Conservation (phyloP, 2,888 invertebrate species). For the Hirtodrosophila alboralis region DNA sequence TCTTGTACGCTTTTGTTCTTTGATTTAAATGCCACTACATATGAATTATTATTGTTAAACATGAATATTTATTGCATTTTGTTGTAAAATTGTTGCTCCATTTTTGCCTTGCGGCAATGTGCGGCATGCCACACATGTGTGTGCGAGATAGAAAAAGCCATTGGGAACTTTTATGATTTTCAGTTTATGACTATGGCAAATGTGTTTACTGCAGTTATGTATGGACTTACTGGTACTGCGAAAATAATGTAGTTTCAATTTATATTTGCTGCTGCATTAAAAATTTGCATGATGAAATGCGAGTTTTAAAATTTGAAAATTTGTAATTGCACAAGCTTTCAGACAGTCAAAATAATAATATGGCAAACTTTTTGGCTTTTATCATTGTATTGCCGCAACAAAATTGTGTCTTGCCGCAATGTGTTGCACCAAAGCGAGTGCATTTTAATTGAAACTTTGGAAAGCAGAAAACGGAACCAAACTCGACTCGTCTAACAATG, state of each 20-base stretch:
- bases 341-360: slow-evolving; percentile 23
- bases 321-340: slow-evolving; percentile 19
- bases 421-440: slow-evolving; percentile 28
- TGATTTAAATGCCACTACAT: slow-evolving; percentile 69
- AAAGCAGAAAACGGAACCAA: slow-evolving; percentile 9
- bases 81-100: slow-evolving; percentile 36
- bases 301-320: slow-evolving; percentile 4
- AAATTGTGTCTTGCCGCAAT: slow-evolving; percentile 3
- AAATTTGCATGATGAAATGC: slow-evolving; percentile 19
- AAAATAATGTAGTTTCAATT: slow-evolving; percentile 24
- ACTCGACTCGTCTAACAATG: slow-evolving; percentile 31
- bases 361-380: slow-evolving; percentile 33
- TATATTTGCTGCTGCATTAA: slow-evolving; percentile 14
- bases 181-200: slow-evolving; percentile 6
- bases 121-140: neutral
- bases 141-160: slow-evolving; percentile 7
- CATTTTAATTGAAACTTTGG: slow-evolving; percentile 57
- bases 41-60: slow-evolving; percentile 73
- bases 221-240: neutral
- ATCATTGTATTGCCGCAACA: slow-evolving; percentile 5
- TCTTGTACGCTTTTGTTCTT: slow-evolving; percentile 50
- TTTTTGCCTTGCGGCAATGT: slow-evolving; percentile 1
- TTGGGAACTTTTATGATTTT: slow-evolving; percentile 12
- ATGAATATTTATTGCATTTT: slow-evolving; percentile 70
- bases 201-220: neutral